Percentiles rank a stretch among this genome's conserved stretches.
Conservation (phyloP, 2,113 vertebrate genomes). For the Irena cyanogastra region DNA sequence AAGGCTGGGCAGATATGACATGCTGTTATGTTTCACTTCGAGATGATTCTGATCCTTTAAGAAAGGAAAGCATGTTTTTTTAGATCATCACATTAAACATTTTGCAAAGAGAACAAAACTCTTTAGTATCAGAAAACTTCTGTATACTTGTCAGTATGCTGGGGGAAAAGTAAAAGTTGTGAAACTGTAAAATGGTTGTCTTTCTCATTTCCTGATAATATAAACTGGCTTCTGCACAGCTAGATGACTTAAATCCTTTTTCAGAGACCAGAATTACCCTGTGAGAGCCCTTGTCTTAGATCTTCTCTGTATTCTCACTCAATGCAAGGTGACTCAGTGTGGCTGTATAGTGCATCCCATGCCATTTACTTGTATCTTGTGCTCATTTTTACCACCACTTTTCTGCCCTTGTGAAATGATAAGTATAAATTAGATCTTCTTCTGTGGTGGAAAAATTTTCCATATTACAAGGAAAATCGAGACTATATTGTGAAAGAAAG, state of each 20-base stretch:
- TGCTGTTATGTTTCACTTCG: background rate
- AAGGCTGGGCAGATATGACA: background rate
- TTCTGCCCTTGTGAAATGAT: background rate
- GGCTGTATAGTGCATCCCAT: background rate
- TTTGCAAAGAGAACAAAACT: background rate
- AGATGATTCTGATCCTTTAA: background rate
- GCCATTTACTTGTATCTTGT: background rate
- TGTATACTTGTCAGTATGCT: background rate
- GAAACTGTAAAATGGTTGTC: background rate
- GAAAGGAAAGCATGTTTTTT: background rate
- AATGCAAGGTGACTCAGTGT: background rate
- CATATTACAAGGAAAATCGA: background rate
- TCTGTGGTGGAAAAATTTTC: background rate
- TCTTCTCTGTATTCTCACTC: background rate
- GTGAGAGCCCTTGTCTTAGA: background rate
- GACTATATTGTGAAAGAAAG: background rate
- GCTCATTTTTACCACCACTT: background rate
- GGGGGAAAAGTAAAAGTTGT: background rate
- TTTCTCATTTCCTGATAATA: background rate
- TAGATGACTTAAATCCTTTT: background rate
- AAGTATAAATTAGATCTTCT: background rate
- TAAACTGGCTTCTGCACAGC: background rate
- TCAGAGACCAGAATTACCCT: background rate
- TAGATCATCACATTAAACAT: background rate
- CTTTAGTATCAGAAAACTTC: background rate